phyloP scores from a whole-genome alignment of 2,797 vertebrate genomes.

The Protosalanx chinensis region DNA sequence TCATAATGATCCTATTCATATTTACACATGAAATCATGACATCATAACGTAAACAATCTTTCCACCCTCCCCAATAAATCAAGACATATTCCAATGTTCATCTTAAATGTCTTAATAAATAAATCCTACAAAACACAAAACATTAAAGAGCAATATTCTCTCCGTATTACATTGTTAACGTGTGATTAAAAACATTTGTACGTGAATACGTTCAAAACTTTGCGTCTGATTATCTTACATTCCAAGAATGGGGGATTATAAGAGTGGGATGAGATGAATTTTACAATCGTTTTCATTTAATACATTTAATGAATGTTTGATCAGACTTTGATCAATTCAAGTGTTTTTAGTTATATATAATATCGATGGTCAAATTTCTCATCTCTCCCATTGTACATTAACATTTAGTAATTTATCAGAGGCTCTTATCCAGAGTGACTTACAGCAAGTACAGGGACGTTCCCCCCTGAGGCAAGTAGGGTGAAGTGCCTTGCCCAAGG shows the following conservation, averaged over 20 bases:
- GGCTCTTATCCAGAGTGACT: no score
- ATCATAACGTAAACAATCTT: not conserved
- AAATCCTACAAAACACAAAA: not conserved
- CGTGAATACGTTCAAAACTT: not conserved
- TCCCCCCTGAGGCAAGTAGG: no score
- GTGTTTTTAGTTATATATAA: not conserved
- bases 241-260: not conserved
- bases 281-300: not conserved
- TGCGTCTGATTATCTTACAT: not conserved
- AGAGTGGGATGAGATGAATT: not conserved
- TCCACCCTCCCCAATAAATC: not conserved
- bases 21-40: not conserved
- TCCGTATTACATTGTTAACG: not conserved
- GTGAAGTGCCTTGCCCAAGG: no score
- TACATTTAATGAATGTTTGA: not conserved
- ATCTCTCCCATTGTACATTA: not conserved
- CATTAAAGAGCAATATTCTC: not conserved
- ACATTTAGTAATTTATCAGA: no score
- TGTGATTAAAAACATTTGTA: not conserved
- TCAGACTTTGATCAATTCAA: not conserved
- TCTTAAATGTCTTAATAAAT: not conserved
- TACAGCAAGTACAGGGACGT: no score
- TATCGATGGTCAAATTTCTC: slow-evolving; percentile 8
- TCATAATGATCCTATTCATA: not conserved
- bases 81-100: not conserved